phyloP scores from a whole-genome alignment of 2,797 vertebrate genomes.

The Acanthiza pusilla region DNA sequence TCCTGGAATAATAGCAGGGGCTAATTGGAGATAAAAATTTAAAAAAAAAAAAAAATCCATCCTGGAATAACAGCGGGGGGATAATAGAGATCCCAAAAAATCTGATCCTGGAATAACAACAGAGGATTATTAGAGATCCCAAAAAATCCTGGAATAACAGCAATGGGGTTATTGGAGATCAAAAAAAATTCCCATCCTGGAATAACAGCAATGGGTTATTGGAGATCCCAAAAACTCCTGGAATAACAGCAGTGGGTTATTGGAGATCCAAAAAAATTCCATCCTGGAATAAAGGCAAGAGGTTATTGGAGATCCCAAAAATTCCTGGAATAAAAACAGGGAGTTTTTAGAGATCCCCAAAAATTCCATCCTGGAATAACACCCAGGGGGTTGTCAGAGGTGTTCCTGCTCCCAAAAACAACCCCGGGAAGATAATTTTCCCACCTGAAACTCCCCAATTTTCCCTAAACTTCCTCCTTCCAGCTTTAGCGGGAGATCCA shows the following conservation, averaged over 20 bases:
- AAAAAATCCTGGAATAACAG: not conserved
- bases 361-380: too few relatives aligned
- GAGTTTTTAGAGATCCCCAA: not conserved
- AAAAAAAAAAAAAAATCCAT: too few relatives aligned
- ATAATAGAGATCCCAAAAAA: not conserved
- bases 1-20: too few relatives aligned
- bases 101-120: fast-evolving
- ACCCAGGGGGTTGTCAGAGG: not conserved
- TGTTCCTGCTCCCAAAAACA: not conserved
- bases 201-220: not conserved
- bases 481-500: fast-evolving
- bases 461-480: not conserved
- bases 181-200: not conserved
- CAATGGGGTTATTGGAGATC: not conserved
- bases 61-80: too few relatives aligned
- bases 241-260: not conserved
- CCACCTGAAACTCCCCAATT: not conserved
- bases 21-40: too few relatives aligned
- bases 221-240: not conserved
- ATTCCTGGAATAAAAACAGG: fast-evolving
- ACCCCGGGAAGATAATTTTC: not conserved
- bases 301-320: not conserved
- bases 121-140: fast-evolving
- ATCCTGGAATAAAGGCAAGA: not conserved
- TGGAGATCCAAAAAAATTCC: not conserved